Evolutionary conservation across 2,797 vertebrate genomes (phyloP).

Genomic region (Melanotaenia parkinsoni): DNA sequence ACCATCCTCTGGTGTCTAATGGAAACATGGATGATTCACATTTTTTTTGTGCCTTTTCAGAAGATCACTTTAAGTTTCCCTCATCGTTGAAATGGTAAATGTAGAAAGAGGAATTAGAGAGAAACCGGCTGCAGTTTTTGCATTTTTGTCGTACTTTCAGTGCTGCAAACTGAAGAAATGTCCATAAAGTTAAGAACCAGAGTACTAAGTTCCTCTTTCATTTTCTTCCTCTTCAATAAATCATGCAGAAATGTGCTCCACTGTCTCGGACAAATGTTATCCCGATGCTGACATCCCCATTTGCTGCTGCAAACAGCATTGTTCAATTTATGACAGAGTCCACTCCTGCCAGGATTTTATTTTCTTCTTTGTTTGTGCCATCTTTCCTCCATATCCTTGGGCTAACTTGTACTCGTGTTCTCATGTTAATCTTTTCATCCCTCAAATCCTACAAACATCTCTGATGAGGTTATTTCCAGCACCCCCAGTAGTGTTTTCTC

Average conservation of each 20-base stretch:
- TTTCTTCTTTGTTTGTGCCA: not conserved
- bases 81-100: not conserved
- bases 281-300: conserved; percentile 9
- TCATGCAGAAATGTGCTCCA: conserved; percentile 3
- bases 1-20: no score
- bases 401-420: conserved; percentile 8
- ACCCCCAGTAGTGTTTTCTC: conserved; percentile 21
- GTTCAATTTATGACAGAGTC: not conserved
- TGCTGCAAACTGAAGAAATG: conserved; percentile 13
- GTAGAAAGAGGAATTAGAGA: conserved; percentile 21
- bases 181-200: not conserved
- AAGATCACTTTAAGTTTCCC: not conserved
- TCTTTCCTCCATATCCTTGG: conserved; percentile 15
- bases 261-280: conserved; percentile 33
- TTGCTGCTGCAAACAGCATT: not conserved
- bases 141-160: not conserved
- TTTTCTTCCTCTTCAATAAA: conserved; percentile 36
- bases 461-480: conserved; percentile 41
- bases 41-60: not conserved
- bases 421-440: conserved; percentile 5
- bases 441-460: conserved; percentile 23
- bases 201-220: not conserved
- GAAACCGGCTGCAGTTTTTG: conserved; percentile 31
- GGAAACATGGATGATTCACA: not conserved
- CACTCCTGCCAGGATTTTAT: not conserved